Percentiles rank a stretch among this genome's conserved stretches.
phyloP scores from a whole-genome alignment of 2,797 vertebrate genomes.

The Naso thynnoides region DNA sequence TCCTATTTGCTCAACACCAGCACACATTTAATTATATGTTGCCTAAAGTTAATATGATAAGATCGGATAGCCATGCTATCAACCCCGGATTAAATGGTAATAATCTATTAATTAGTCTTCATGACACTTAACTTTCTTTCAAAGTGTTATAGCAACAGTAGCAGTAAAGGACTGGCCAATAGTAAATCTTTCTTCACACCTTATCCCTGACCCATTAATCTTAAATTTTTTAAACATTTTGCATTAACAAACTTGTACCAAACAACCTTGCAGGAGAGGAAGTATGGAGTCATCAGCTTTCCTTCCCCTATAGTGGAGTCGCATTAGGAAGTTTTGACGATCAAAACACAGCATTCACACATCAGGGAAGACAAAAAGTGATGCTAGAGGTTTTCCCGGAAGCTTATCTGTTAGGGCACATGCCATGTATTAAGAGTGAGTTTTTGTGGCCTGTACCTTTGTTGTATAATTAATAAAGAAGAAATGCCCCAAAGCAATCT shows the following conservation, averaged over 20 bases:
- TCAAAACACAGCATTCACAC: constrained; percentile 9
- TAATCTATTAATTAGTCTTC: constrained; percentile 35
- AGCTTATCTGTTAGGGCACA: no score
- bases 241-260: no score
- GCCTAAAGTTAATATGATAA: constrained; percentile 24
- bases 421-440: no score
- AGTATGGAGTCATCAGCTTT: neutral
- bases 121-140: constrained; percentile 18
- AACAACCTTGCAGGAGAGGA: no score
- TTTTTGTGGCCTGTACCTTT: no score
- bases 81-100: constrained; percentile 22
- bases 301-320: neutral
- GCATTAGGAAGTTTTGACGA: no score
- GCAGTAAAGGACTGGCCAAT: neutral
- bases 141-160: constrained; percentile 12
- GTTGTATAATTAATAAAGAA: no score
- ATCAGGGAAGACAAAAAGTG: constrained; percentile 19
- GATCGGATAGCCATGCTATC: constrained; percentile 25
- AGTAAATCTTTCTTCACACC: constrained; percentile 9
- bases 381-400: neutral
- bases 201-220: neutral
- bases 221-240: no score
- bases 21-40: constrained; percentile 21
- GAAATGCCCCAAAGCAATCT: no score
- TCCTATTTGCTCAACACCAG: constrained; percentile 13